Evolutionary conservation across 2,113 vertebrate species (phyloP).

Genomic region (Copsychus sechellarum): DNA sequence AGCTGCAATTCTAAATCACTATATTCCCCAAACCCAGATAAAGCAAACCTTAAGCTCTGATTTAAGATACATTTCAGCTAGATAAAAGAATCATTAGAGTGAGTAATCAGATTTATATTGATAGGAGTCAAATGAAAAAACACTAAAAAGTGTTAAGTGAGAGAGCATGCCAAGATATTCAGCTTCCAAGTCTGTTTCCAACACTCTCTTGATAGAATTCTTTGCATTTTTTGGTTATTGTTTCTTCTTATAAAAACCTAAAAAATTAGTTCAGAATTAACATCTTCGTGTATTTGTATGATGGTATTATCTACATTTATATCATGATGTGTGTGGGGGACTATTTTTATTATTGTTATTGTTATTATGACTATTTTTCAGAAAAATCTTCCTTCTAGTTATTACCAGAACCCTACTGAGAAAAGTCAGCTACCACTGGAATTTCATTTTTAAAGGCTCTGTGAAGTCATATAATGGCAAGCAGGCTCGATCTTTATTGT

Average conservation of each 20-base stretch:
- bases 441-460: neutral
- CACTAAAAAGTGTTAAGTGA: neutral
- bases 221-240: neutral
- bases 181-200: neutral
- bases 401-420: rapidly evolving
- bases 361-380: neutral
- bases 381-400: neutral
- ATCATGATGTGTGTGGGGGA: rapidly evolving
- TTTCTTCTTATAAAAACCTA: neutral
- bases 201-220: neutral
- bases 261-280: neutral
- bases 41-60: neutral
- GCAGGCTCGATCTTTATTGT: neutral
- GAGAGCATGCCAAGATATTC: neutral
- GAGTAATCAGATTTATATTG: neutral
- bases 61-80: neutral
- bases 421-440: neutral
- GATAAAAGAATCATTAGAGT: neutral
- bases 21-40: neutral
- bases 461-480: neutral
- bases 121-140: neutral
- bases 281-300: neutral
- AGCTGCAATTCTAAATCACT: neutral
- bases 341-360: neutral
- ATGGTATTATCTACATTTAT: neutral